Base-by-base conservation (phyloP, 2,113 vertebrate genomes). In the Poeciliopsis prolifica region DNA sequence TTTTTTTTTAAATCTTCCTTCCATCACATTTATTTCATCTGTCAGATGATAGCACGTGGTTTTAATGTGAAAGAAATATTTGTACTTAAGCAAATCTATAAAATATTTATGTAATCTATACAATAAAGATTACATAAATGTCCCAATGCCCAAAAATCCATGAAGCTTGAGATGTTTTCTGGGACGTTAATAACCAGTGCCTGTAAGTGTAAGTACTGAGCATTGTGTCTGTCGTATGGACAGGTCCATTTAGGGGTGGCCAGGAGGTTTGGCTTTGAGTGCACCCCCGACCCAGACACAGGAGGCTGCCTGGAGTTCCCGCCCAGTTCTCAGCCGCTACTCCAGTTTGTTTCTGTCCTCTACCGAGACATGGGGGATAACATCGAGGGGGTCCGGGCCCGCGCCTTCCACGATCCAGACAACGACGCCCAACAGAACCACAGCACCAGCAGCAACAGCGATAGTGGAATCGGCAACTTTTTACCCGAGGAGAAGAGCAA, bases 321-420 rank as follows among this genome's bases (percentile, higher is more conserved):
- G 0, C 94, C 95, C 0, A 99, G 97, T 1, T 98, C 97, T 60
- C 94, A 99, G 28, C 96, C 98, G 0, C 96, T 99, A 68, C 94
- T 99, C 30, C 98, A 99, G 91, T 99, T 98, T 85, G 92, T 99
- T 77, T 99, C 98, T 0, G 96, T 98, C 70, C 95, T 99, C 0
- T 99, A 98, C 60, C 94, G 97, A 61, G 98, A 99, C 88, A 98
- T 99, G 97, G 98, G 98, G 0, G 98, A 98, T 84, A 85, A 96
- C 81, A 98, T 99, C 0, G 98, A 98, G 78, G 98, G 97, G 0
- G 94, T 98, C 84, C 94, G 98, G 5, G 97, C 96, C 0, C 95
- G 98, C 12, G 98, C 98, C 40, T 97, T 98, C 64, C 94, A 95
- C 0, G 97, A 98, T 0, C 97, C 96, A 0, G 98, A 99, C 51